Evolutionary conservation across 1,140 invertebrate species (phyloP).

Genomic region (Orchesella cincta): DNA sequence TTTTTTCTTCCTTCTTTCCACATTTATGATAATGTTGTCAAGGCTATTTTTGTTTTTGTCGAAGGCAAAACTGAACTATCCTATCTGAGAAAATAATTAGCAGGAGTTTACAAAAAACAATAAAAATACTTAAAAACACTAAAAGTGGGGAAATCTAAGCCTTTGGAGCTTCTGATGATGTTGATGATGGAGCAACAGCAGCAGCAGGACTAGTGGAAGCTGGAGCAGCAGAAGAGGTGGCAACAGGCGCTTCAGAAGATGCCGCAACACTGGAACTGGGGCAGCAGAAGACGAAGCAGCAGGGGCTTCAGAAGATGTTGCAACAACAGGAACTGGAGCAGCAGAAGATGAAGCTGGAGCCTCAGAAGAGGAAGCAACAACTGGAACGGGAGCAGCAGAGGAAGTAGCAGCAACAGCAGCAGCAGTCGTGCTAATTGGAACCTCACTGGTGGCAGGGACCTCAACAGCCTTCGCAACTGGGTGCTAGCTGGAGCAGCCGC

Average conservation of each 20-base stretch:
- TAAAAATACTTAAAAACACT: not conserved
- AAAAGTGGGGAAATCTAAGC: constrained; percentile 12
- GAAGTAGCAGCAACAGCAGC: not conserved
- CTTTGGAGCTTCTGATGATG: constrained; percentile 2
- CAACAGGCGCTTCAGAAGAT: not conserved
- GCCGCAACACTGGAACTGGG: not conserved
- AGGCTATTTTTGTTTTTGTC: not conserved
- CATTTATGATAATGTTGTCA: not conserved
- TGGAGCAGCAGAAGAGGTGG: constrained; percentile 11
- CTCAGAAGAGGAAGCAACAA: constrained; percentile 4
- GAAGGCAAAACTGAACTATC: not conserved
- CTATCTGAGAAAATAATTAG: not conserved
- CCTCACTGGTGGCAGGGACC: not conserved
- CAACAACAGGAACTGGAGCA: no score
- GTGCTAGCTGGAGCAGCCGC: not conserved
- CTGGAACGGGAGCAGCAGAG: not conserved
- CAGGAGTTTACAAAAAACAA: not conserved
- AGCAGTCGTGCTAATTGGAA: not conserved
- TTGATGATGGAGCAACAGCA: not conserved
- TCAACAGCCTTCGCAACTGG: constrained; percentile 10
- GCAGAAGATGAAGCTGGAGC: not conserved
- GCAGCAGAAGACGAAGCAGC: not conserved
- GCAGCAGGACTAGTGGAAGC: not conserved
- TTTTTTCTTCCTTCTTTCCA: not conserved
- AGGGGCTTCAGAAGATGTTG: not conserved